These are phyloP conservation scores for Brenthis ino DNA, from an alignment of 2,888 invertebrate species.

Conservation along the genomic window DNA sequence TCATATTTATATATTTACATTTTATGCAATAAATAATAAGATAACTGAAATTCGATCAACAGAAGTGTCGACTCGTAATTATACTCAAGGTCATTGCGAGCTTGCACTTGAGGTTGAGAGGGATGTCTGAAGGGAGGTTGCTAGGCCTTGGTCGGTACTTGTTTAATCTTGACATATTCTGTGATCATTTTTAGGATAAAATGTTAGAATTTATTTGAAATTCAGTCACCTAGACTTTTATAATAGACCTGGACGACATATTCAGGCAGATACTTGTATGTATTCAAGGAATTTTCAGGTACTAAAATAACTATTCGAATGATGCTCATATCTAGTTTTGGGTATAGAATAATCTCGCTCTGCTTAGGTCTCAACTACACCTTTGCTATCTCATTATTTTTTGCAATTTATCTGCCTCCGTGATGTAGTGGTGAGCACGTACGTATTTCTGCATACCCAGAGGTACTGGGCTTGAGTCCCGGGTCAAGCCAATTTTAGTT, in stretches of 20 bases:
- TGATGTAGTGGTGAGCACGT: no score
- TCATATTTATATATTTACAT: background rate
- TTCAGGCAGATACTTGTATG: background rate
- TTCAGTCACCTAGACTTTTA: conserved; percentile 1
- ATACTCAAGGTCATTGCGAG: conserved; percentile 31
- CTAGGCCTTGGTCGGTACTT: conserved; percentile 23
- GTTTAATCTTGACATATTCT: conserved; percentile 13
- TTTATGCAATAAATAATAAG: conserved; percentile 5
- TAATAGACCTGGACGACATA: background rate
- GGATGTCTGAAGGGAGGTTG: conserved; percentile 21
- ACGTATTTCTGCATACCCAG: no score
- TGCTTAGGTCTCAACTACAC: no score
- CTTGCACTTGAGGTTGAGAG: conserved; percentile 27
- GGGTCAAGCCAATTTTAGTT: no score
- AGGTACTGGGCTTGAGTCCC: no score
- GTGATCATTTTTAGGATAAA: conserved; percentile 21
- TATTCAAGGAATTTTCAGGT: background rate
- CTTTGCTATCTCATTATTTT: no score
- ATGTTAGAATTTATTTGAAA: conserved; percentile 3
- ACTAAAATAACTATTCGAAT: background rate
- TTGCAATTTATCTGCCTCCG: no score
- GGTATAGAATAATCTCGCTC: background rate
- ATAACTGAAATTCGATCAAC: conserved; percentile 27
- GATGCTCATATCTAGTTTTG: background rate
- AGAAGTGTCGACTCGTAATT: conserved; percentile 31